phyloP scores from a whole-genome alignment of 1,140 invertebrate genomes.

The Cydia fagiglandana region DNA sequence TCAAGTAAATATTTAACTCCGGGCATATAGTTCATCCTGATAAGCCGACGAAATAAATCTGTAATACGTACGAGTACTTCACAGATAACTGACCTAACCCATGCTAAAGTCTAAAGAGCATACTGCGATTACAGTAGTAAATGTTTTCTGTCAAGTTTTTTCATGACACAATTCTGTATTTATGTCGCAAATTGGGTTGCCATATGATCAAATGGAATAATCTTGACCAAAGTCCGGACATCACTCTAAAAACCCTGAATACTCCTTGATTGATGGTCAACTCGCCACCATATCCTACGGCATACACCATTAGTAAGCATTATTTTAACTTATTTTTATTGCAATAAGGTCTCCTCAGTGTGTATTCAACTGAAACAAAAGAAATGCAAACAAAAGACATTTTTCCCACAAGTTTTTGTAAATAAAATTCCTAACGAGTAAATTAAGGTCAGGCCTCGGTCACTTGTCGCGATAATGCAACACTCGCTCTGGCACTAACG shows the following conservation, averaged over 20 bases:
- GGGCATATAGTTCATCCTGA: not conserved
- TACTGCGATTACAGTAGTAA: too few relatives aligned
- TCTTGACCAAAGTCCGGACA: too few relatives aligned
- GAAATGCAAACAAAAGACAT: not conserved
- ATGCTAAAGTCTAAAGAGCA: too few relatives aligned
- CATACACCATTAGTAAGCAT: not conserved
- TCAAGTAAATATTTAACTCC: conserved; percentile 7
- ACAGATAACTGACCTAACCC: too few relatives aligned
- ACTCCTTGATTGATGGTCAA: too few relatives aligned
- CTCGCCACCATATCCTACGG: not conserved
- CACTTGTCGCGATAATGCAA: not conserved
- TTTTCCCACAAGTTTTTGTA: conserved; percentile 1
- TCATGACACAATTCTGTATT: too few relatives aligned
- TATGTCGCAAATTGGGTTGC: too few relatives aligned
- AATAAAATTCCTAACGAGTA: not conserved
- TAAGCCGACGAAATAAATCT: not conserved
- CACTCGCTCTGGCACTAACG: not conserved
- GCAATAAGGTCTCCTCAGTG: not conserved
- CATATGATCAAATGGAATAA: too few relatives aligned
- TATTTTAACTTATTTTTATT: not conserved
- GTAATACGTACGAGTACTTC: too few relatives aligned
- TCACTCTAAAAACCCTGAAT: too few relatives aligned
- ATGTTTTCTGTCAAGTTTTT: too few relatives aligned
- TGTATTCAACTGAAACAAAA: not conserved
- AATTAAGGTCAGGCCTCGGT: not conserved